A percentile compares a stretch with the other conserved stretches of the same genome.
Conservation (phyloP, 1,140 invertebrate species). For the Sogatella furcifera region DNA sequence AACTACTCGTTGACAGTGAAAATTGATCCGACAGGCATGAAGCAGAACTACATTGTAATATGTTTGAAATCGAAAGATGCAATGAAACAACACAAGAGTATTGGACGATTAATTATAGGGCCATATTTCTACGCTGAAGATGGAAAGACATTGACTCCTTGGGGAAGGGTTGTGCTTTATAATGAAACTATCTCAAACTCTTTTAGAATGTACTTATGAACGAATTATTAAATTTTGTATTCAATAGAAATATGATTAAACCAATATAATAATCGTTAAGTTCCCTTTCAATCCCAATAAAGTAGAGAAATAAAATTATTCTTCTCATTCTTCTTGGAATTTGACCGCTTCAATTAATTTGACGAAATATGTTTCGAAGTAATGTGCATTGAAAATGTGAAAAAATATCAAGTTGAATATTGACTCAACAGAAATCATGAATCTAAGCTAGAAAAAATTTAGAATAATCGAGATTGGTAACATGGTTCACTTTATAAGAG, state of each 20-base stretch:
- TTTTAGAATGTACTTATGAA: conserved; percentile 16
- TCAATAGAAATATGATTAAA: neutral
- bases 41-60: conserved; percentile 15
- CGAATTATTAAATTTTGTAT: neutral
- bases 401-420: too few species aligned
- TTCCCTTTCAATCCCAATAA: too few species aligned
- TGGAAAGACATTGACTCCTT: conserved; percentile 19
- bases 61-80: conserved; percentile 16
- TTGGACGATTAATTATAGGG: conserved; percentile 18
- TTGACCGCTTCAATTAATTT: neutral
- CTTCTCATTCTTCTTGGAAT: too few species aligned
- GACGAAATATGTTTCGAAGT: too few species aligned
- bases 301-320: too few species aligned
- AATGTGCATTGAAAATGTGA: too few species aligned
- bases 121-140: conserved; percentile 20
- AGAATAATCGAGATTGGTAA: too few species aligned
- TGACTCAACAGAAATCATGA: too few species aligned
- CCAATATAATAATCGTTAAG: too few species aligned
- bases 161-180: conserved; percentile 16
- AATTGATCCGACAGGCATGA: conserved; percentile 10
- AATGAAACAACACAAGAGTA: conserved; percentile 13
- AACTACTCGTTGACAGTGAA: conserved; percentile 11
- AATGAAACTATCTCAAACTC: conserved; percentile 17
- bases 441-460: too few species aligned
- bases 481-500: too few species aligned